These are phyloP conservation scores for Actinia equina DNA, from an alignment of 64 coral and sea anemone genomes.

Conservation along the genomic window DNA sequence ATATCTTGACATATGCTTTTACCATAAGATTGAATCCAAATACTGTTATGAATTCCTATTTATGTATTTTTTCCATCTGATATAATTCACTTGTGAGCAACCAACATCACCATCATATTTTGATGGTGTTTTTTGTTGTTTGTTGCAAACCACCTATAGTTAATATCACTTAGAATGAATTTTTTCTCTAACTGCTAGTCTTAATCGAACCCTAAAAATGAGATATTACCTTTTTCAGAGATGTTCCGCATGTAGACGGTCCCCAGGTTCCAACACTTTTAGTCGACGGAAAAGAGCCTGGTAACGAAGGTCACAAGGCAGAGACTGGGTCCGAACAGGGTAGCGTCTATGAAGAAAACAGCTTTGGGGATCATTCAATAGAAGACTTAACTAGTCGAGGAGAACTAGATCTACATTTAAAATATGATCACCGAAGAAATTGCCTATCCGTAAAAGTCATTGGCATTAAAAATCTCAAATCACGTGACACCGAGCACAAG, in stretches of 20 bases:
- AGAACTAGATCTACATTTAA: conserved; percentile 58
- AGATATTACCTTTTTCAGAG: background rate
- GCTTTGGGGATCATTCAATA: conserved; percentile 49
- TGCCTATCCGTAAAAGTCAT: conserved; percentile 60
- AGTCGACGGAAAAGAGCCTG: conserved; percentile 12
- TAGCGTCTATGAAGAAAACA: conserved; percentile 71
- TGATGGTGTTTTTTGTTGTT: too few species aligned
- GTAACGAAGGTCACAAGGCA: background rate
- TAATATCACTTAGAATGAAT: too few species aligned
- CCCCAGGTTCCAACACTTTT: background rate
- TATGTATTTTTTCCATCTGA: too few species aligned
- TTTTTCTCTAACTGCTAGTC: too few species aligned
- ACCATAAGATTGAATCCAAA: too few species aligned
- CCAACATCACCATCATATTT: too few species aligned
- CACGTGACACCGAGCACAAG: conserved; percentile 61
- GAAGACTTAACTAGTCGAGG: conserved; percentile 73
- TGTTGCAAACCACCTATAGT: too few species aligned
- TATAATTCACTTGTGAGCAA: too few species aligned
- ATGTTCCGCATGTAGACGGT: background rate
- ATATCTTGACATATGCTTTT: too few species aligned
- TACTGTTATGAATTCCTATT: too few species aligned
- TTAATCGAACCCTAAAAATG: too few species aligned
- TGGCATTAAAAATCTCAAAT: conserved; percentile 50
- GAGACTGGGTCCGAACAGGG: conserved; percentile 64
- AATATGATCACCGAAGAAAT: conserved; percentile 71